Percentiles rank a stretch among this genome's conserved stretches.
Evolutionary conservation across 2,797 vertebrate genomes (phyloP).

Genomic region (Crocodylus rhombifer): DNA sequence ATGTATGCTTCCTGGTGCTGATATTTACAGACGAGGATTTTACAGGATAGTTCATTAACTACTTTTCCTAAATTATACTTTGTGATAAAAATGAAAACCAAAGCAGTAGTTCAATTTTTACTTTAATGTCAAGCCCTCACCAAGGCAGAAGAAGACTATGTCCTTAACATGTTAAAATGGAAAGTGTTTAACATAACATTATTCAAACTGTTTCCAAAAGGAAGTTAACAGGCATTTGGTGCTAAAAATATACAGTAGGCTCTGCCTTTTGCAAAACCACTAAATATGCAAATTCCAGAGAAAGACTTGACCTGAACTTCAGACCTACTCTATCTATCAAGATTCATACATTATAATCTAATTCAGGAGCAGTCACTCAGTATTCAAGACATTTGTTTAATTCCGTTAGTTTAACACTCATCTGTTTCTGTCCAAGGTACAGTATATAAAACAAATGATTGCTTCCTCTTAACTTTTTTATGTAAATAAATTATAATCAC

Average conservation of each 20-base stretch:
- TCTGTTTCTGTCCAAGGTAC: slow-evolving; percentile 18
- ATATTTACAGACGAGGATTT: background rate
- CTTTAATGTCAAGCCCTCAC: background rate
- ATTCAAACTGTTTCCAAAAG: background rate
- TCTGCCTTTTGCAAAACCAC: slow-evolving; percentile 1
- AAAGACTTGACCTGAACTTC: background rate
- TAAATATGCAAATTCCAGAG: background rate
- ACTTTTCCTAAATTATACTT: background rate
- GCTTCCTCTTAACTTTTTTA: slow-evolving; percentile 41
- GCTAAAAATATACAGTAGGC: background rate
- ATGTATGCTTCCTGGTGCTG: background rate
- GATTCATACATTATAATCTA: background rate
- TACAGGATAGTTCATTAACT: background rate
- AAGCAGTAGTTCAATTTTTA: background rate
- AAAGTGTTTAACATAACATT: background rate
- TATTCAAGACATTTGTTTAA: background rate
- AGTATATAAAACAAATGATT: slow-evolving; percentile 11
- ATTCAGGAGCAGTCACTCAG: slow-evolving; percentile 11
- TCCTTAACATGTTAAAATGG: background rate
- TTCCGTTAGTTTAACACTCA: slow-evolving; percentile 18
- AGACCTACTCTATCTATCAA: background rate
- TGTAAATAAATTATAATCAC: slow-evolving; percentile 56
- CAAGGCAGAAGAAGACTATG: background rate
- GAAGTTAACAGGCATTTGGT: background rate
- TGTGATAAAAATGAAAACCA: background rate